Conservation (phyloP, 37 sponge, comb jelly and placozoan genomes). For the Chondrilla cf. caribensis region DNA sequence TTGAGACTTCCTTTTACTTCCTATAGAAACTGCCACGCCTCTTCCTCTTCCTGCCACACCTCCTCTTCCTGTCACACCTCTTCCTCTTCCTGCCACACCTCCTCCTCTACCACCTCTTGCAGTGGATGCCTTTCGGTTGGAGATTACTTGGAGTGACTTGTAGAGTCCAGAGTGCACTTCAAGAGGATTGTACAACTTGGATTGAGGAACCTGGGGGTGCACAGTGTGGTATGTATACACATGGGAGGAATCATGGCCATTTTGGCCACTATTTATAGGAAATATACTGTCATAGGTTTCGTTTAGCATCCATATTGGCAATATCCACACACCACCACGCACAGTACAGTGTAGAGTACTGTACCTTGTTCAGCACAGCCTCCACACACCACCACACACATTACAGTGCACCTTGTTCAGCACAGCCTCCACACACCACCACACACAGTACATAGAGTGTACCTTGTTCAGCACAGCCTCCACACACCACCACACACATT, state of each 20-base stretch:
- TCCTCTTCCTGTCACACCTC: background rate
- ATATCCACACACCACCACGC: background rate
- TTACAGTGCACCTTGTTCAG: background rate
- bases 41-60: background rate
- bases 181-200: background rate
- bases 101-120: background rate
- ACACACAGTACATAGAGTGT: background rate
- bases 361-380: no score
- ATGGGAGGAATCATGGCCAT: no score
- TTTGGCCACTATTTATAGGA: no score
- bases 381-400: background rate
- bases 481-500: conserved; percentile 7
- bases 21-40: no score
- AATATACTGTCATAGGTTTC: no score
- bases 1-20: background rate
- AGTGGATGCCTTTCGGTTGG: background rate
- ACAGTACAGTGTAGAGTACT: background rate
- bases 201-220: background rate
- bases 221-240: no score
- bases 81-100: background rate
- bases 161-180: conserved; percentile 19
- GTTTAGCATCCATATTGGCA: no score
- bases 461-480: conserved; percentile 33
- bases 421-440: background rate
- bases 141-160: background rate